Percentiles rank a stretch among this genome's conserved stretches.
Evolutionary conservation across 2,113 vertebrate genomes (phyloP).

Genomic region (Macroglossus sobrinus): DNA sequence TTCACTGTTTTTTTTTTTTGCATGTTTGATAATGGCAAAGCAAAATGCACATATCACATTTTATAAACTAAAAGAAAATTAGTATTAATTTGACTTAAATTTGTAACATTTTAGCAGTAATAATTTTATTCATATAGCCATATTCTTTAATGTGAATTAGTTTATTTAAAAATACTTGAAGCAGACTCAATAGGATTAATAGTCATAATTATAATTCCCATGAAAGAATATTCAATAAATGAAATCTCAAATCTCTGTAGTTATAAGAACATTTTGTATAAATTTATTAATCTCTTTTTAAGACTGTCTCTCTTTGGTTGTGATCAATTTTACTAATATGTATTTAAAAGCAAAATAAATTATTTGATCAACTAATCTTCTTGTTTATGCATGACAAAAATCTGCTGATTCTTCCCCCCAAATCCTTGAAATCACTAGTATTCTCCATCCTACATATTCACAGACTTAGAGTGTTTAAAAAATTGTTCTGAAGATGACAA

Average conservation of each 20-base stretch:
- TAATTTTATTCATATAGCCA: not conserved
- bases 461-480: not conserved
- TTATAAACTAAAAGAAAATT: not conserved
- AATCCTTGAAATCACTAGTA: not conserved
- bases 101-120: not conserved
- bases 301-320: not conserved
- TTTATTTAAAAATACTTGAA: slow-evolving; percentile 12
- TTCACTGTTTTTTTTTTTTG: not conserved
- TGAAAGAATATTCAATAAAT: not conserved
- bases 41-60: not conserved
- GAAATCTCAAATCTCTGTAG: not conserved
- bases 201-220: not conserved
- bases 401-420: not conserved
- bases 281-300: not conserved
- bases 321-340: not conserved
- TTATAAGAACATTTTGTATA: not conserved
- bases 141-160: not conserved
- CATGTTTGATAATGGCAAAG: not conserved
- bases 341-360: slow-evolving; percentile 25
- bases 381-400: not conserved
- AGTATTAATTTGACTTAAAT: not conserved
- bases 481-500: not conserved
- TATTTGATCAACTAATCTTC: not conserved
- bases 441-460: not conserved
- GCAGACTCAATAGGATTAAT: not conserved